Evolutionary conservation across 1,140 invertebrate species (phyloP), one percentile per base, ranked within the genome.

Genomic region (Dendrolimus kikuchii): DNA sequence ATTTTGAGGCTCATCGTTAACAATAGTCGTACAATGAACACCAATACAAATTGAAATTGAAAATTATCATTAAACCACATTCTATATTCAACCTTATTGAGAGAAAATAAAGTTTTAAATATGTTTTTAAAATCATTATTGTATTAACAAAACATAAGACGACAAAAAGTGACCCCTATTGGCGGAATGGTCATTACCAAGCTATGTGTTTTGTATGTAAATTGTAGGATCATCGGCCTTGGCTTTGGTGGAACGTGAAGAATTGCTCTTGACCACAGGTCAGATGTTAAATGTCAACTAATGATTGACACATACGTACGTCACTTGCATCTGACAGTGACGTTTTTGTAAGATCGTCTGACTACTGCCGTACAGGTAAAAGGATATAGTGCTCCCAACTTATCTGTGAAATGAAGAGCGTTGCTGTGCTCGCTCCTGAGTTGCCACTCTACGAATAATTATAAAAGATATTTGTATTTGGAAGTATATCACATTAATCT

Each of bases 211-310:
- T 73, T 77, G 73, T 84, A 80, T 81, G 75, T 74, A 79, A 81
- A 84, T 80, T 62, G 55, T 71, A 67, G 59, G 65, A 58, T 64
- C 10, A 4, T 6, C 57, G 53, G 52, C 62, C 60, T 64, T 67
- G 62, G 53, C 45, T 58, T 46, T 39, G 69, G 77, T 74, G 71
- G 71, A 70, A 76, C 74, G 73, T 75, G 60, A 43, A 41, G 68
- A 71, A 64, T 65, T 72, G 75, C 73, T 80, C 78, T 81, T 80
- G 81, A 84, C 78, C 78, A 80, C 44, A 62, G 68, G 66, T 68
- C 59, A 68, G 64, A 60, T 65, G 66, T 64, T 43, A 9, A 50
- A 46, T 64, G 71, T 70, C 64, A 69, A 51, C 5, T 45, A 37
- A 49, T 77, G 74, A 77, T 66, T 73, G 74, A 76, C 74, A 66